Evolutionary conservation across 2,113 vertebrate species (phyloP), one percentile per base, ranked within the genome.

Genomic region (Microtus pennsylvanicus): DNA sequence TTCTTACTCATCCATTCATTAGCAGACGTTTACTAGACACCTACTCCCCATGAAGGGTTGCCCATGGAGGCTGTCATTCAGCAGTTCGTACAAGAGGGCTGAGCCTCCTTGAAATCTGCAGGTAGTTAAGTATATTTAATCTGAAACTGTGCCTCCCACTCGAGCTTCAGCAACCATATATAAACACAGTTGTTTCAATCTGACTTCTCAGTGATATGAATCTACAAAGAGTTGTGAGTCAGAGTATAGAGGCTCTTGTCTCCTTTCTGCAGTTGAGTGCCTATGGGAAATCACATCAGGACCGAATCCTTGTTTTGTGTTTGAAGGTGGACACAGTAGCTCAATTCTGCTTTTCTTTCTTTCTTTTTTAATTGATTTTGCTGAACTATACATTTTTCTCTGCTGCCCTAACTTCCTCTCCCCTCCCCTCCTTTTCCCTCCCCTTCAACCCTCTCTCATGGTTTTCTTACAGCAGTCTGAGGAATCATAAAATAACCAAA

Each of bases 1-100:
- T 75, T 94, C 77, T 96, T 35, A 86, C 67, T 90, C 21, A 87
- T 16, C 8, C 89, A 97, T 92, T 95, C 92, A 93, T 69, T 55
- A 96, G 81, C 87, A 97, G 88, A 87, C 17, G 10, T 92, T 95
- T 93, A 94, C 69, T 77, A 90, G 95, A 33, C 72, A 95, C 47
- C 58, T 95, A 95, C 21, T 95, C 69, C 76, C 58, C n/a, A 22
- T 76, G 70, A 83, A 95, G 89, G 38, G 80, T 67, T 35, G 8
- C 17, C 74, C 30, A 9, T 1, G 1, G 16, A 28, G 50, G 16
- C 70, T 81, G 65, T 35, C 30, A 45, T 28, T 42, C 35, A 94
- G 50, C 85, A 81, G 50, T 92, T 95, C 87, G 78, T 21, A 75
- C 19, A 91, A 81, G 22, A 95, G 90, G 70, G 33, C 4, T 90